Percentiles rank a stretch among this genome's conserved stretches.
Conservation (phyloP, 2,888 invertebrate species). For the Monochamus alternatus region DNA sequence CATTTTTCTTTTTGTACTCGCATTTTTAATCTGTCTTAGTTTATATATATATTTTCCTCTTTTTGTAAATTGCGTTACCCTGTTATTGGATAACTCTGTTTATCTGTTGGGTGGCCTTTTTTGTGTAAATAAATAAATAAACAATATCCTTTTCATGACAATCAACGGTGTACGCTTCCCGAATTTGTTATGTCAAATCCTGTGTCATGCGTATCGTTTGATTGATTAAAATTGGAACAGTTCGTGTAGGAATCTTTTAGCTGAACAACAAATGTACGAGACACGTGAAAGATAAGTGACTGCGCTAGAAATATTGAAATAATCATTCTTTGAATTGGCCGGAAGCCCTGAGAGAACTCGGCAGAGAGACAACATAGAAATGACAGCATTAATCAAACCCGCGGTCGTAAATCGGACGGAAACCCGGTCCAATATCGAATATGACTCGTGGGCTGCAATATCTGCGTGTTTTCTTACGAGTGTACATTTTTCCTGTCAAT, state of each 20-base stretch:
- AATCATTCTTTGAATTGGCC: slow-evolving; percentile 42
- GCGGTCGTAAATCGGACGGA: slow-evolving; percentile 37
- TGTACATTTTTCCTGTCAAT: slow-evolving; percentile 61
- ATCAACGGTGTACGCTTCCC: too few species aligned
- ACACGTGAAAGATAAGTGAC: slow-evolving; percentile 44
- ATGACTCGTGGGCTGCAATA: slow-evolving; percentile 42
- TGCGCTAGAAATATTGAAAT: slow-evolving; percentile 49
- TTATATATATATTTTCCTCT: too few species aligned
- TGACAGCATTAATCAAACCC: slow-evolving; percentile 44
- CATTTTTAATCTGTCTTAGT: too few species aligned
- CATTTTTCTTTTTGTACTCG: too few species aligned
- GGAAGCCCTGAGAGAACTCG: slow-evolving; percentile 14
- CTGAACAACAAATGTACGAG: slow-evolving; percentile 41
- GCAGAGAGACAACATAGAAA: slow-evolving; percentile 40
- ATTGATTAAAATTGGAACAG: slow-evolving; percentile 10
- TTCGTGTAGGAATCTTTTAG: slow-evolving; percentile 40
- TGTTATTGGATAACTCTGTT: too few species aligned
- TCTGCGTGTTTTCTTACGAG: slow-evolving; percentile 43
- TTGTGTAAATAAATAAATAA: too few species aligned
- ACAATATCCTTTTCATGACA: too few species aligned
- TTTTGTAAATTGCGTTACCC: too few species aligned
- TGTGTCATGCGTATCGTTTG: too few species aligned
- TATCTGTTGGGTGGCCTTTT: too few species aligned
- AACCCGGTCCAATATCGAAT: slow-evolving; percentile 41
- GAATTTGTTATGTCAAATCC: too few species aligned